Evolutionary conservation across 2,888 invertebrate genomes (phyloP).

Genomic region (Agrotis exclamationis): DNA sequence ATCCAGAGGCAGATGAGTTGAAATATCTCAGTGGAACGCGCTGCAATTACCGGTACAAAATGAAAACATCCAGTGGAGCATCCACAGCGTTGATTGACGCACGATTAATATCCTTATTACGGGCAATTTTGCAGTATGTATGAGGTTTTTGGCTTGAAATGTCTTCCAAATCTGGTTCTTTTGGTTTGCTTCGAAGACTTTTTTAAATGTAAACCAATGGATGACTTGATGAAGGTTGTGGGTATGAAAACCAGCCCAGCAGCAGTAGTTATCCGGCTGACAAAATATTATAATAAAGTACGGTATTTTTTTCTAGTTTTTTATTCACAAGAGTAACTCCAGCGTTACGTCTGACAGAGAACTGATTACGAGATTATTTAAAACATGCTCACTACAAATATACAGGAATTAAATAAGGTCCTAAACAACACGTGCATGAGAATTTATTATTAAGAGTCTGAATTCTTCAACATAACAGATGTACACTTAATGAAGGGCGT

Average conservation of each 20-base stretch:
- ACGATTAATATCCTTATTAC: background rate
- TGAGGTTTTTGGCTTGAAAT: background rate
- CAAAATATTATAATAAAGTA: no score
- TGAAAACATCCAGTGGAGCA: constrained; percentile 11
- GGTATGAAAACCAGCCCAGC: no score
- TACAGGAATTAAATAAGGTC: no score
- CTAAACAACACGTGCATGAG: background rate
- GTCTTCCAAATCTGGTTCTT: no score
- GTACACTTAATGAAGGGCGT: background rate
- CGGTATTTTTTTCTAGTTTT: background rate
- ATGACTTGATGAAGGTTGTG: background rate
- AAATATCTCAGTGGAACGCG: background rate
- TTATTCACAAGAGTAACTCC: background rate
- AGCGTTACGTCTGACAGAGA: background rate
- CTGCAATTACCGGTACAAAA: constrained; percentile 33
- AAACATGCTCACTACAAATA: no score
- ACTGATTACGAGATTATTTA: background rate
- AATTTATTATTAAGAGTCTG: background rate
- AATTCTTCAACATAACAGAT: background rate
- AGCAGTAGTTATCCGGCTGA: no score
- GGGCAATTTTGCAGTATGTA: background rate
- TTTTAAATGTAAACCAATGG: background rate
- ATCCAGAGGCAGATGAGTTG: background rate
- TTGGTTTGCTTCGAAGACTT: background rate
- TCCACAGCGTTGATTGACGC: constrained; percentile 16